Percentiles rank a stretch among this genome's conserved stretches.
phyloP scores from a whole-genome alignment of 2,888 invertebrate genomes.

The Fragum whitleyi region DNA sequence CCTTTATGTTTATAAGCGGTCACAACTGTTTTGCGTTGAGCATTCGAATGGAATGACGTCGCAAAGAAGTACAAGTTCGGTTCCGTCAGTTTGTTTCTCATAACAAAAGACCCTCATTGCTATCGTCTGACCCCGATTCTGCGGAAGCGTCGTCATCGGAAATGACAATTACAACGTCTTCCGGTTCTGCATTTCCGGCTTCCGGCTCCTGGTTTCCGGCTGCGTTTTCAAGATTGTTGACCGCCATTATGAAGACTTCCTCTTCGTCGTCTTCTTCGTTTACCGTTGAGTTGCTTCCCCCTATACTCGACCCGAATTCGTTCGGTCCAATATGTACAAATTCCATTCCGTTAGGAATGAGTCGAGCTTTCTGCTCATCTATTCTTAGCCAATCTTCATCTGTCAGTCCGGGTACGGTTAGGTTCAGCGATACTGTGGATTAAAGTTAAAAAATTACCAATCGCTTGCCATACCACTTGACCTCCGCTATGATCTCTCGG shows the following conservation, averaged over 20 bases:
- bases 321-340: constrained; percentile 56
- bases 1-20: no score
- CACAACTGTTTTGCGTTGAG: no score
- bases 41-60: no score
- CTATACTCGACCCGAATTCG: constrained; percentile 51
- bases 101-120: constrained; percentile 11
- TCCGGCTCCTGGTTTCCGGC: constrained; percentile 11
- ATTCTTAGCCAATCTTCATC: constrained; percentile 57
- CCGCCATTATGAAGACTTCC: constrained; percentile 23
- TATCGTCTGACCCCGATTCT: background rate
- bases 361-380: constrained; percentile 37
- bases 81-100: background rate
- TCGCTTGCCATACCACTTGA: no score
- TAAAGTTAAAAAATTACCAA: background rate
- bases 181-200: constrained; percentile 17
- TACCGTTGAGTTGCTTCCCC: constrained; percentile 41
- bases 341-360: constrained; percentile 41
- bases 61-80: no score
- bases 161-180: constrained; percentile 15
- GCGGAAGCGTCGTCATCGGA: constrained; percentile 17
- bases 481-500: no score
- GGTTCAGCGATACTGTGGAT: constrained; percentile 50
- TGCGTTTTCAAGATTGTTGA: background rate
- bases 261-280: constrained; percentile 33
- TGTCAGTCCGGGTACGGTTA: constrained; percentile 44